Conservation (phyloP, 2,797 vertebrate genomes). For the Betta splendens region DNA sequence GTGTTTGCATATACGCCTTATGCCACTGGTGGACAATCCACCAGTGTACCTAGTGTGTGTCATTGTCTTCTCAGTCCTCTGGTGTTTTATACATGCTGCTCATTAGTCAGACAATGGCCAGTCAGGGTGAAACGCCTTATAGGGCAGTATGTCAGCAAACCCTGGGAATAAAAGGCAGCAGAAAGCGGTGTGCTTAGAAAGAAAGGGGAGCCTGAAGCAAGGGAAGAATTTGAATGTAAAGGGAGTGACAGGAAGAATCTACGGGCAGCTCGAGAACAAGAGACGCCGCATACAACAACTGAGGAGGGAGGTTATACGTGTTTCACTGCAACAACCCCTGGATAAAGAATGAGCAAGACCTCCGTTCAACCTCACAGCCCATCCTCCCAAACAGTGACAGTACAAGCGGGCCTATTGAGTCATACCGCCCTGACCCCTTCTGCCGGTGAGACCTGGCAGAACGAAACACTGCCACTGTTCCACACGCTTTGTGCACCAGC, state of each 20-base stretch:
- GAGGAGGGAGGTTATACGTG: neutral
- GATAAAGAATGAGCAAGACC: slow-evolving; percentile 29
- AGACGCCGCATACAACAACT: slow-evolving; percentile 11
- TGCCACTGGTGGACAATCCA: slow-evolving; percentile 41
- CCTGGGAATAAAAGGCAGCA: slow-evolving; percentile 46
- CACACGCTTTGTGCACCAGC: slow-evolving; percentile 24
- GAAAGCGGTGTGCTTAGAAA: slow-evolving; percentile 21
- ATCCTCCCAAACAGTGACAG: slow-evolving; percentile 25
- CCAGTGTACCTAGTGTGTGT: slow-evolving; percentile 42
- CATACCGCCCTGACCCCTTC: slow-evolving; percentile 49
- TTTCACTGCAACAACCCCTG: neutral
- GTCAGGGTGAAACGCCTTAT: slow-evolving; percentile 54
- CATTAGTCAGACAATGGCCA: slow-evolving; percentile 71
- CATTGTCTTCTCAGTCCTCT: slow-evolving; percentile 56
- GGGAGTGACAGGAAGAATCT: slow-evolving; percentile 10
- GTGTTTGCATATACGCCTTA: slow-evolving; percentile 49
- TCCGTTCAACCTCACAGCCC: slow-evolving; percentile 11
- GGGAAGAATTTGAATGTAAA: slow-evolving; percentile 27
- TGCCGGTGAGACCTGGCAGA: slow-evolving; percentile 34
- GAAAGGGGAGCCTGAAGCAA: slow-evolving; percentile 22
- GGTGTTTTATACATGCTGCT: slow-evolving; percentile 66
- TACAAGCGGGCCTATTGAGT: slow-evolving; percentile 30
- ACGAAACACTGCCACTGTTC: slow-evolving; percentile 21
- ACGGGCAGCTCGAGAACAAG: slow-evolving; percentile 17
- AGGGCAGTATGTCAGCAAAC: slow-evolving; percentile 66